Evolutionary conservation across 2,113 vertebrate species (phyloP), one percentile per base, ranked within the genome.

Genomic region (Daubentonia madagascariensis): DNA sequence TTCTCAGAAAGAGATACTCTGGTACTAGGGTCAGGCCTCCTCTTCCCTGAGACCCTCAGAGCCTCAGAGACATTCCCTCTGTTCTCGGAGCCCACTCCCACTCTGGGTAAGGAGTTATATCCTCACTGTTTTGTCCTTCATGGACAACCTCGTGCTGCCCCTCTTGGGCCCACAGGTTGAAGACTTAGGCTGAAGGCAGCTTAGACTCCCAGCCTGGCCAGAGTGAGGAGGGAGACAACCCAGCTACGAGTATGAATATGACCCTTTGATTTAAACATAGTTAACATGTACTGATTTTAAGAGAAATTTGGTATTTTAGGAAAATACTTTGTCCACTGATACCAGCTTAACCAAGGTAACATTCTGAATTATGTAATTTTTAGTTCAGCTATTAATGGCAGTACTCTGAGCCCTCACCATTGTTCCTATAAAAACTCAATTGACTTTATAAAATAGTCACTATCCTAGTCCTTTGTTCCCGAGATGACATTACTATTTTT

Each of bases 361-460:
- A 8, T 93, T 95, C 75, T 87, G 68, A 87, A 87, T 96, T 94
- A 65, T n/a, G 50, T 89, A 14, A 72, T 83, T 83, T 93, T 84
- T 14, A 70, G 20, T 57, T 76, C 8, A 23, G 6, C 70, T 81
- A 6, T 81, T 89, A 68, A 30, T 84, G 48, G 43, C 54, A 93
- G 35, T 80, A 32, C 52, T 70, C 48, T 13, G 23, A 90, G 11
- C 23, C 65, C 63, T 91, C 37, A 25, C 18, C 16, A 3, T 12
- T 76, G 32, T 87, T 50, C 72, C 67, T 78, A 22, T 91, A 61
- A 96, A 97, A 93, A 17, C 35, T 43, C 86, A 73, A 0, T 88
- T 72, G 63, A 35, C 83, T 96, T 90, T 83, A 85, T 43, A 88
- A 96, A 97, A 86, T 10, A 48, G 25, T 72, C 79, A 79, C 8